Percentiles rank a stretch among this genome's conserved stretches.
Evolutionary conservation across 2,797 vertebrate genomes (phyloP).

Genomic region (Acipenser ruthenus): DNA sequence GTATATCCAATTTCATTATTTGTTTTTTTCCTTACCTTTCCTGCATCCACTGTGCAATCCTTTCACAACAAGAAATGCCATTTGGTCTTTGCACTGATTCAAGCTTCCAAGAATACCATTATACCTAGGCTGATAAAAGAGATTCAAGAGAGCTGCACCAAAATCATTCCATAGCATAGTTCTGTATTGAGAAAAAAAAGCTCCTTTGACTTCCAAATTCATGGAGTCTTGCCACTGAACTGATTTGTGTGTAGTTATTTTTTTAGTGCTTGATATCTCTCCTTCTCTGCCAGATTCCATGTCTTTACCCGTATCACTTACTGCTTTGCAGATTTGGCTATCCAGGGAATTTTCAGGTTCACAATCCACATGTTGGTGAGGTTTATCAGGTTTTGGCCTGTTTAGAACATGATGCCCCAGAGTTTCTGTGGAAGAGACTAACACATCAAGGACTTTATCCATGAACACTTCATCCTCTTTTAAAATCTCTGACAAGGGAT

Average conservation of each 20-base stretch:
- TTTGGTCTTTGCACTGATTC: constrained; percentile 41
- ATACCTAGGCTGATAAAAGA: constrained; percentile 32
- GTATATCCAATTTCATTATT: no score
- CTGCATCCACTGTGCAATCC: constrained; percentile 29
- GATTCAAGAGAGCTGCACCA: constrained; percentile 30
- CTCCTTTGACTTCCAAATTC: constrained; percentile 29
- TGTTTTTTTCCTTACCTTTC: constrained; percentile 28
- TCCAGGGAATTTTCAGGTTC: no score
- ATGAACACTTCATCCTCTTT: constrained; percentile 28
- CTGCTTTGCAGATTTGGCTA: no score
- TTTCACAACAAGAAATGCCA: constrained; percentile 31
- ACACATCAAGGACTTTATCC: constrained; percentile 40
- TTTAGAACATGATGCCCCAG: constrained; percentile 32
- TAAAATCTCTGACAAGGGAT: constrained; percentile 28
- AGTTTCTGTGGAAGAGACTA: constrained; percentile 45
- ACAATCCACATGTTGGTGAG: constrained; percentile 1
- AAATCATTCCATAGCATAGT: constrained; percentile 42
- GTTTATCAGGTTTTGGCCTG: constrained; percentile 13
- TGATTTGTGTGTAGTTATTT: constrained; percentile 18
- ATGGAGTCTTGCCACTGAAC: constrained; percentile 42
- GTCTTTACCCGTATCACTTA: background rate
- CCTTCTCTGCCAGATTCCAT: constrained; percentile 5
- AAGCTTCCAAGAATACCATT: constrained; percentile 30
- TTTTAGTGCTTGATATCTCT: constrained; percentile 7
- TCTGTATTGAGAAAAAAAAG: constrained; percentile 45